Conservation (phyloP, 2,888 invertebrate genomes). For the Andrena chrysosceles region DNA sequence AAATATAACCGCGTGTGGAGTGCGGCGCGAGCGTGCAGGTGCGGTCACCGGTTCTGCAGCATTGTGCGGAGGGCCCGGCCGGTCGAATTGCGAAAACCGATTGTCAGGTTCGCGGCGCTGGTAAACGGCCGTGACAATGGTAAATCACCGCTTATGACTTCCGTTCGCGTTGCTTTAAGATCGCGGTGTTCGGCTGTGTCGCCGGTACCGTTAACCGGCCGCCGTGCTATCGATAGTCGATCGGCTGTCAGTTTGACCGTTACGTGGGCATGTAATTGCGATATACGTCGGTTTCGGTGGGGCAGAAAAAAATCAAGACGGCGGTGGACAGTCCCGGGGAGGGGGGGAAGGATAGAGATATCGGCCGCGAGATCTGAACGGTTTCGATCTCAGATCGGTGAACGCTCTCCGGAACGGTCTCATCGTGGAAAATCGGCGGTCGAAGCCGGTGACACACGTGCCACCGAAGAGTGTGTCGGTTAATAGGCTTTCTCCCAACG, state of each 20-base stretch:
- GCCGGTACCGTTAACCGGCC: constrained; percentile 44
- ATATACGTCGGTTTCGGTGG: constrained; percentile 31
- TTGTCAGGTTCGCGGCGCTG: constrained; percentile 53
- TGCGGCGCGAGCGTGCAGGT: constrained; percentile 64
- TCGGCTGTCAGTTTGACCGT: constrained; percentile 52
- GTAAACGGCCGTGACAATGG: constrained; percentile 72
- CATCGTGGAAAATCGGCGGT: constrained; percentile 31
- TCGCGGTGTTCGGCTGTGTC: constrained; percentile 13
- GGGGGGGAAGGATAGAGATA: constrained; percentile 41
- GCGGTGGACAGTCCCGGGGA: not conserved
- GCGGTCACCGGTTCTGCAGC: constrained; percentile 70
- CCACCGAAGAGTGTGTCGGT: constrained; percentile 6
- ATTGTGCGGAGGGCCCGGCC: constrained; percentile 36
- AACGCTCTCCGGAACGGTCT: constrained; percentile 28
- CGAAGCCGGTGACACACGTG: constrained; percentile 12
- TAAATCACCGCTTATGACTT: constrained; percentile 70
- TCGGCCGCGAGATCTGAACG: constrained; percentile 34
- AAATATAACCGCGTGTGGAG: constrained; percentile 68
- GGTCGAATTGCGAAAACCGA: constrained; percentile 65
- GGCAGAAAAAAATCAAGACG: not conserved
- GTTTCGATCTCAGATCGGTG: constrained; percentile 6
- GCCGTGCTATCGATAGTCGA: constrained; percentile 45
- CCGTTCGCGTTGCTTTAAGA: constrained; percentile 33
- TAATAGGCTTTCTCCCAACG: constrained; percentile 28
- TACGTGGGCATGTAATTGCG: constrained; percentile 63